A percentile compares a stretch with the other conserved stretches of the same genome.
Conservation (phyloP, 2,888 invertebrate genomes). For the Dioctria linearis region DNA sequence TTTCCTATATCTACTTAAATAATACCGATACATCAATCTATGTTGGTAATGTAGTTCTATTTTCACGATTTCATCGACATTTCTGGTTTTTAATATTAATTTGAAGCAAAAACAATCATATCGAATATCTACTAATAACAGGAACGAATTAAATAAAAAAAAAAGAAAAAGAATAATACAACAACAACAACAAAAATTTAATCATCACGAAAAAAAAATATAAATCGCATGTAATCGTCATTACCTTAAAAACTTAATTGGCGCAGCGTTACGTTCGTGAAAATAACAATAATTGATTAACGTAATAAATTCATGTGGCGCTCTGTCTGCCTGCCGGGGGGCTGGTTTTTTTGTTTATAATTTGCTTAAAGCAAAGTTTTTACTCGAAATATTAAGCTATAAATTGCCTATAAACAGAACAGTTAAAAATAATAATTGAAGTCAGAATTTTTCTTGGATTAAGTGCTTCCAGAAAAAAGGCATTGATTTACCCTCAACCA, state of each 20-base stretch:
- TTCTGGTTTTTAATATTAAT: neutral
- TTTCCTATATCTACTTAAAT: too few species aligned
- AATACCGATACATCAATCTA: too few species aligned
- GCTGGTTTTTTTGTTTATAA: neutral
- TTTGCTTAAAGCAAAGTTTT: neutral
- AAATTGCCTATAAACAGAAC: conserved; percentile 16
- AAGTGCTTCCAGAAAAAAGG: conserved; percentile 2
- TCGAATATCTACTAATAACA: neutral
- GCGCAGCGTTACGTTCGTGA: conserved; percentile 2
- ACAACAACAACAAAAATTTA: too few species aligned
- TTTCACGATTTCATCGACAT: too few species aligned
- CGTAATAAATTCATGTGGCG: neutral
- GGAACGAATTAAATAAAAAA: neutral
- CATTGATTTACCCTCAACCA: neutral
- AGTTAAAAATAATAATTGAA: conserved; percentile 15
- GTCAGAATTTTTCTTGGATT: conserved; percentile 18
- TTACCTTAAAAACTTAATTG: conserved; percentile 27
- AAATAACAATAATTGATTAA: conserved; percentile 3
- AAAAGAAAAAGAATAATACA: neutral
- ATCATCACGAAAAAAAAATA: too few species aligned
- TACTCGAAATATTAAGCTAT: neutral
- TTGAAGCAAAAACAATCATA: neutral
- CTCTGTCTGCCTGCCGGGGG: neutral
- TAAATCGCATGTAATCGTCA: neutral
- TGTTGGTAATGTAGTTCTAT: too few species aligned